Evolutionary conservation across 2,797 vertebrate genomes (phyloP).

Genomic region (Pseudochromis fuscus): DNA sequence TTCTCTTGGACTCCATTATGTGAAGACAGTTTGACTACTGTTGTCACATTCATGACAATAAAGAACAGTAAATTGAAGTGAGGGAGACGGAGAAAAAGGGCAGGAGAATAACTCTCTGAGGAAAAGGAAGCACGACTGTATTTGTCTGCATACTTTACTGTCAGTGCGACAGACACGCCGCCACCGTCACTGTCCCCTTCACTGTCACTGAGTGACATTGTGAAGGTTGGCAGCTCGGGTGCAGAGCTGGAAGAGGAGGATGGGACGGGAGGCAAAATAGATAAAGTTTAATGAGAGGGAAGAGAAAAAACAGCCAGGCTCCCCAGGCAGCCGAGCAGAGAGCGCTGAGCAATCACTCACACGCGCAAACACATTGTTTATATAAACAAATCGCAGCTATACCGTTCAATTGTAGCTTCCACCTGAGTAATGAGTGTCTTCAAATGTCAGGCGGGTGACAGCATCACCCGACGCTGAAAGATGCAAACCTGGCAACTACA

Average conservation of each 20-base stretch:
- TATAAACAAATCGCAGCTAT: conserved; percentile 48
- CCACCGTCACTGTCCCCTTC: conserved; percentile 21
- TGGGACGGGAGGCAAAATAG: conserved; percentile 44
- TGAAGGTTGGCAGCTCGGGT: conserved; percentile 44
- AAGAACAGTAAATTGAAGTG: not conserved
- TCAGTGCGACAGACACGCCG: conserved; percentile 22
- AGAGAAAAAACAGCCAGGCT: conserved; percentile 49
- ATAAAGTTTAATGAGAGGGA: conserved; percentile 67
- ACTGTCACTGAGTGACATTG: conserved; percentile 51
- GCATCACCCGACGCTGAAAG: not conserved
- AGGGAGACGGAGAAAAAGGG: not conserved
- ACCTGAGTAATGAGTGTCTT: conserved; percentile 39
- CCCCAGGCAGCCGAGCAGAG: conserved; percentile 40
- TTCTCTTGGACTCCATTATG: not conserved
- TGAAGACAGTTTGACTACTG: not conserved
- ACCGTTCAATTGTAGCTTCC: conserved; percentile 16
- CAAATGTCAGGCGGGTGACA: conserved; percentile 20
- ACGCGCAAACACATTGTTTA: conserved; percentile 29
- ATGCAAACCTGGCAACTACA: not conserved
- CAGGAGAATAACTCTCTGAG: not conserved
- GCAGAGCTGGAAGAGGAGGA: conserved; percentile 41
- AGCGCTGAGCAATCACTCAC: conserved; percentile 49
- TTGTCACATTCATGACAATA: conserved; percentile 11
- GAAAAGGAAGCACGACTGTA: not conserved
- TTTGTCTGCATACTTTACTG: conserved; percentile 31